phyloP scores from a whole-genome alignment of 2,113 vertebrate genomes.

The Psilopsiagon aurifrons region DNA sequence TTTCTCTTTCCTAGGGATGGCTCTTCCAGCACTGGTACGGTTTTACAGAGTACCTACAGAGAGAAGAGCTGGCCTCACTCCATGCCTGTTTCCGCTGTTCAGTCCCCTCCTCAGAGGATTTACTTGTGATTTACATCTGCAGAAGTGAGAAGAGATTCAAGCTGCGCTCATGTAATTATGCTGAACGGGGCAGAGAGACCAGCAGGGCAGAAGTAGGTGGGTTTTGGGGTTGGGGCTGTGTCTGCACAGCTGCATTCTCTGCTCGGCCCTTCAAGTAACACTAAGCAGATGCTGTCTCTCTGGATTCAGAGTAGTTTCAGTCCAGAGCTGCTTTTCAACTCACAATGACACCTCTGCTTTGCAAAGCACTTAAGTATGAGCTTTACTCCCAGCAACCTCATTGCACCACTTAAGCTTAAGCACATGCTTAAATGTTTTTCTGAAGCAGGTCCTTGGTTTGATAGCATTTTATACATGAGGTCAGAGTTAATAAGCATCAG shows the following conservation, averaged over 20 bases:
- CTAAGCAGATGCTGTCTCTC: accelerated
- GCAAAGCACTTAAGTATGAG: not conserved
- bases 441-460: not conserved
- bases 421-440: not conserved
- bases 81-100: not conserved
- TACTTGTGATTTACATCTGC: slow-evolving; percentile 39
- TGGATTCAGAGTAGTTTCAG: not conserved
- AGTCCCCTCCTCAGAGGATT: not conserved
- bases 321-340: not conserved
- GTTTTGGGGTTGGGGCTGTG: not conserved
- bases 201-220: not conserved
- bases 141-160: slow-evolving; percentile 39
- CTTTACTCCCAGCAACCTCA: not conserved
- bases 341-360: not conserved
- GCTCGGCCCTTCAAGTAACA: not conserved
- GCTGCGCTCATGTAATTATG: not conserved
- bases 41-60: not conserved
- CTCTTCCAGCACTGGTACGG: not conserved
- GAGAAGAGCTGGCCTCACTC: not conserved
- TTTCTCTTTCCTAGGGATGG: not conserved
- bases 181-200: not conserved
- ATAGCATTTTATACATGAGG: not conserved
- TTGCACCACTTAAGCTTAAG: not conserved
- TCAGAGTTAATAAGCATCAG: not conserved
- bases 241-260: not conserved